Evolutionary conservation across 2,888 invertebrate species (phyloP).

Genomic region (Priocnemis perturbator): DNA sequence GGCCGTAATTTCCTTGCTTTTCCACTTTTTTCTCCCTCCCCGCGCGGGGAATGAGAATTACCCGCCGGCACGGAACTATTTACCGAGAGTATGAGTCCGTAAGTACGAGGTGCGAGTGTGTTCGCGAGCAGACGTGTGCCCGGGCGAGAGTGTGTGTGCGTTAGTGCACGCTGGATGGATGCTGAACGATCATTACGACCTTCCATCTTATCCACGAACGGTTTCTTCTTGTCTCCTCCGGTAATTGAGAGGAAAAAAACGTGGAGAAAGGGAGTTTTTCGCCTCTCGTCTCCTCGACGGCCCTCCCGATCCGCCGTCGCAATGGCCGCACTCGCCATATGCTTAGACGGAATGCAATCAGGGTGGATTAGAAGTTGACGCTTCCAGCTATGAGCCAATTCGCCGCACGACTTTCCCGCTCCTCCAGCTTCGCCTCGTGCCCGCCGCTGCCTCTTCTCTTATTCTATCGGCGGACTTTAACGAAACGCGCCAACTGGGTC

Average conservation of each 20-base stretch:
- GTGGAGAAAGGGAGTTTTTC: slow-evolving; percentile 27
- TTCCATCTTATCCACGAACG: slow-evolving; percentile 27
- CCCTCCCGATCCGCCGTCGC: slow-evolving; percentile 13
- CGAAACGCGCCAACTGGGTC: slow-evolving; percentile 35
- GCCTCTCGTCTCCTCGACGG: too few species aligned
- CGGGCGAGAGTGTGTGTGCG: too few species aligned
- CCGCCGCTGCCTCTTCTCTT: slow-evolving; percentile 12
- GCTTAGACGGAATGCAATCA: slow-evolving; percentile 44
- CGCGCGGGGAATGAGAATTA: slow-evolving; percentile 31
- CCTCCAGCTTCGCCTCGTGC: slow-evolving; percentile 10
- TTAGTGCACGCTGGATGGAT: background rate
- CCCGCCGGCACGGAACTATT: slow-evolving; percentile 11
- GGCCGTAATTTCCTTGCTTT: slow-evolving; percentile 11
- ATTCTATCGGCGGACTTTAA: too few species aligned
- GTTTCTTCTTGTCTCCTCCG: slow-evolving; percentile 23
- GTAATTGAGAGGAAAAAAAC: slow-evolving; percentile 41
- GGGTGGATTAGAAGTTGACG: slow-evolving; percentile 48
- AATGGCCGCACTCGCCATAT: slow-evolving; percentile 43
- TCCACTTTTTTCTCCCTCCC: slow-evolving; percentile 7
- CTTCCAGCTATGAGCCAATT: slow-evolving; percentile 40
- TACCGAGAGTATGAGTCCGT: slow-evolving; percentile 4
- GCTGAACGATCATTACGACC: slow-evolving; percentile 23
- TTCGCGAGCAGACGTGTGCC: slow-evolving; percentile 1
- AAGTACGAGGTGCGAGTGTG: background rate
- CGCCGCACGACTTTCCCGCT: slow-evolving; percentile 2